Percentiles rank a stretch among this genome's conserved stretches.
phyloP scores from a whole-genome alignment of 2,888 invertebrate genomes.

The Melolontha melolontha region DNA sequence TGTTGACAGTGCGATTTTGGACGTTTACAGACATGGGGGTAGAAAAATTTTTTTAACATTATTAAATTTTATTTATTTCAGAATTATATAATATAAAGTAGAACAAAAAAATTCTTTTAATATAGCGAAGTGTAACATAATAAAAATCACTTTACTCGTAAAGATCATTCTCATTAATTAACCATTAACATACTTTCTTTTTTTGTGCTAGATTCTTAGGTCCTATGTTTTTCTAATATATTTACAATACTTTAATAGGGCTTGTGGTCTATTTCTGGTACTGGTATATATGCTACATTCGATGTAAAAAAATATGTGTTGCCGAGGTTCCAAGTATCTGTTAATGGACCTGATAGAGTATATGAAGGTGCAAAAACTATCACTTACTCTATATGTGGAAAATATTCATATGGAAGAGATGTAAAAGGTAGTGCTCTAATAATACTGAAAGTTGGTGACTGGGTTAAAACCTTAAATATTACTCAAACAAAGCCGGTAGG shows the following conservation, averaged over 20 bases:
- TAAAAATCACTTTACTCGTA: no score
- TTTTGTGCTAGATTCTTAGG: no score
- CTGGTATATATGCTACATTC: conserved; percentile 58
- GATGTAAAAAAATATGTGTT: conserved; percentile 70
- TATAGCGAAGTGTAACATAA: no score
- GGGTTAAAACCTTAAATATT: conserved; percentile 53
- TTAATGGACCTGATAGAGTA: conserved; percentile 68
- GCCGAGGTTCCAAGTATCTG: conserved; percentile 71
- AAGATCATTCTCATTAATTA: no score
- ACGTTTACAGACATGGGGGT: no score
- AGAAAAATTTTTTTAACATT: no score
- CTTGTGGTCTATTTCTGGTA: background rate
- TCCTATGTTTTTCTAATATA: no score
- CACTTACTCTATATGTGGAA: conserved; percentile 69
- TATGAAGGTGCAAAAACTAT: conserved; percentile 65
- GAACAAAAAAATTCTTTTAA: no score
- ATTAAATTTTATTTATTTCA: no score
- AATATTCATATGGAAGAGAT: conserved; percentile 73
- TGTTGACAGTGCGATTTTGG: no score
- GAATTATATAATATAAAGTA: no score
- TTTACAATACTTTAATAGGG: background rate
- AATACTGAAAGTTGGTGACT: conserved; percentile 57
- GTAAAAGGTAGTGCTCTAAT: conserved; percentile 69
- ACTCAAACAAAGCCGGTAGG: conserved; percentile 56
- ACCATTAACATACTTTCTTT: no score